Base-by-base conservation (phyloP, 2,113 vertebrate genomes). In the Cacatua alba region DNA sequence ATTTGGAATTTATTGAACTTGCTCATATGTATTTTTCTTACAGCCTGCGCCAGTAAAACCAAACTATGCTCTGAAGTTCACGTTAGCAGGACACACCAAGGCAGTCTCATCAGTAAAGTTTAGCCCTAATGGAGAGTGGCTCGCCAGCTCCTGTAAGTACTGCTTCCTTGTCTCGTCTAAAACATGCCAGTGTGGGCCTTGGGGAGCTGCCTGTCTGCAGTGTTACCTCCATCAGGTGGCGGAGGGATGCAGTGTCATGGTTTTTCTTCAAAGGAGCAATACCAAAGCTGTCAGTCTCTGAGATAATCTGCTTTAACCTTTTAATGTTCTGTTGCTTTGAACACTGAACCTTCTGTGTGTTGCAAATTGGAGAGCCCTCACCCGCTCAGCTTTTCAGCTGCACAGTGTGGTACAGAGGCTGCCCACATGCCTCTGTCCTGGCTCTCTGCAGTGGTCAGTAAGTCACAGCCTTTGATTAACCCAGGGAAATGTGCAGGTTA, bases 51-150 rank as follows among this genome's bases (percentile, higher is more conserved):
- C 99, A 8, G 99, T 98, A 43, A 99, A 99, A 89, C 99, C 99
- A 21, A 99, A 99, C 97, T 99, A 99, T 69, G 99, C 99, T 48
- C 97, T 99, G n/a, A 99, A 99, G 62, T 99, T 99, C 98, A 99
- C 99, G 0, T 88, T 99, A 97, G 99, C 99, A 0, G 99, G 99
- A 85, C 99, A 99, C 96, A 99, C 99, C 2, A 99, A 99, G 94
- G 99, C 99, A 0, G 99, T 99, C 79, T 99, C 99, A 23, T 99
- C 99, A 0, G 99, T 99, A 91, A 99, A 99, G 71, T 99, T 99
- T 97, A 99, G 99, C 87, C 99, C 99, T 2, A 99, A 99, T 3
- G 99, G 99, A 82, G 99, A 99, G 94, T 99, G 99, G 99, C 98
- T 99, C 24, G 99, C 99, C 70, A 99, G 99, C 96, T 99, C 99